phyloP scores from a whole-genome alignment of 2,888 invertebrate genomes.

The Anagyrus pseudococci region DNA sequence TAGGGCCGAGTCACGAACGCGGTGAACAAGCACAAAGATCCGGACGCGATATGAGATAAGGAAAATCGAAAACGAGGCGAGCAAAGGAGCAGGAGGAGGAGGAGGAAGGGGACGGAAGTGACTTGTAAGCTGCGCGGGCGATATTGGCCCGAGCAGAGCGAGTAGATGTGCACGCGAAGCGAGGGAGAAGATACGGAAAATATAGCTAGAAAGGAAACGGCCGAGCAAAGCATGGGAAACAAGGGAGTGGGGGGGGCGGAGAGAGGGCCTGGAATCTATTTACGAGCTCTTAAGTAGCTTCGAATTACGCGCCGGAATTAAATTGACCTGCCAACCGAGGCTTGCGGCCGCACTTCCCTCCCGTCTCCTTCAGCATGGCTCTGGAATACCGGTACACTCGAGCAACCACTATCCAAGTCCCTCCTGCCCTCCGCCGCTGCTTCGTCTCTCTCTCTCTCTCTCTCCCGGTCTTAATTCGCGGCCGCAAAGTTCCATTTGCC shows the following conservation, averaged over 20 bases:
- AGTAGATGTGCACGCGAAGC: too few species aligned
- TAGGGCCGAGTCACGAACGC: too few species aligned
- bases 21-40: too few species aligned
- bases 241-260: background rate
- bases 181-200: too few species aligned
- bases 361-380: background rate
- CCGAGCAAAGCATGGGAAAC: conserved; percentile 6
- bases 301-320: conserved; percentile 50
- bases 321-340: conserved; percentile 49
- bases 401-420: background rate
- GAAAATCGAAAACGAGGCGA: too few species aligned
- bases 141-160: too few species aligned
- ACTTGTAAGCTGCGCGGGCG: too few species aligned
- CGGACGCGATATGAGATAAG: too few species aligned
- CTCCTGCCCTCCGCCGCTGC: too few species aligned
- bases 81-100: too few species aligned
- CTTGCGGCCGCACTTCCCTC: conserved; percentile 14
- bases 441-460: background rate
- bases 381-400: background rate
- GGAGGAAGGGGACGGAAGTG: too few species aligned
- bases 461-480: conserved; percentile 20
- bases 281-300: conserved; percentile 51
- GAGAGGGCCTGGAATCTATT: conserved; percentile 42
- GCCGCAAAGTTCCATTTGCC: conserved; percentile 22
- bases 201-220: too few species aligned